Conservation (phyloP, 1,140 invertebrate species). For the Zaprionus capensis region DNA sequence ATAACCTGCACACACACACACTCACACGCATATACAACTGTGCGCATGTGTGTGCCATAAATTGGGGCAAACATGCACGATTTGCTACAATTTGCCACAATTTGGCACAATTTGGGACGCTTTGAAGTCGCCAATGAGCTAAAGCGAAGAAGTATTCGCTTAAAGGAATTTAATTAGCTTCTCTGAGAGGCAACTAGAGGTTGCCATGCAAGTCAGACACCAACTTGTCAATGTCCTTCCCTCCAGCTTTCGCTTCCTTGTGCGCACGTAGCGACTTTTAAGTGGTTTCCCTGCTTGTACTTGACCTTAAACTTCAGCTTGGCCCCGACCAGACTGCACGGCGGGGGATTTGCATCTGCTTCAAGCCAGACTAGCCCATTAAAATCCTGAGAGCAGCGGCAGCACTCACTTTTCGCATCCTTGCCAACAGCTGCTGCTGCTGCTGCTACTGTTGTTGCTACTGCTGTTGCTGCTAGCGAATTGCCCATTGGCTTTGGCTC, state of each 20-base stretch:
- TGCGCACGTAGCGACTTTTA: conserved; percentile 59
- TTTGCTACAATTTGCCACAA: conserved; percentile 50
- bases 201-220: conserved; percentile 56
- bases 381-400: conserved; percentile 49
- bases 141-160: conserved; percentile 39
- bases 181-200: background rate
- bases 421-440: conserved; percentile 28
- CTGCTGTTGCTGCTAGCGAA: background rate
- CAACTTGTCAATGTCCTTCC: conserved; percentile 28
- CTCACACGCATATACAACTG: background rate
- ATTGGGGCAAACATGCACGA: conserved; percentile 67
- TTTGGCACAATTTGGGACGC: conserved; percentile 59
- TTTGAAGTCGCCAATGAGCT: conserved; percentile 66
- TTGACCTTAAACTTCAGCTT: conserved; percentile 76
- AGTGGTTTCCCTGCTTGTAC: conserved; percentile 62
- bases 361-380: conserved; percentile 45
- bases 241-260: background rate
- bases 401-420: conserved; percentile 21
- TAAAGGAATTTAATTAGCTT: conserved; percentile 40
- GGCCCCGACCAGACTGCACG: conserved; percentile 3
- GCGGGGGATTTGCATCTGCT: conserved; percentile 38
- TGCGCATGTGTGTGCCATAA: conserved; percentile 46
- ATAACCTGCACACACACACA: conserved; percentile 11
- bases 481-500: conserved; percentile 2
- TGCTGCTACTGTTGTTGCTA: conserved; percentile 11